Conservation (phyloP, 2,113 vertebrate species). For the Merops nubicus region DNA sequence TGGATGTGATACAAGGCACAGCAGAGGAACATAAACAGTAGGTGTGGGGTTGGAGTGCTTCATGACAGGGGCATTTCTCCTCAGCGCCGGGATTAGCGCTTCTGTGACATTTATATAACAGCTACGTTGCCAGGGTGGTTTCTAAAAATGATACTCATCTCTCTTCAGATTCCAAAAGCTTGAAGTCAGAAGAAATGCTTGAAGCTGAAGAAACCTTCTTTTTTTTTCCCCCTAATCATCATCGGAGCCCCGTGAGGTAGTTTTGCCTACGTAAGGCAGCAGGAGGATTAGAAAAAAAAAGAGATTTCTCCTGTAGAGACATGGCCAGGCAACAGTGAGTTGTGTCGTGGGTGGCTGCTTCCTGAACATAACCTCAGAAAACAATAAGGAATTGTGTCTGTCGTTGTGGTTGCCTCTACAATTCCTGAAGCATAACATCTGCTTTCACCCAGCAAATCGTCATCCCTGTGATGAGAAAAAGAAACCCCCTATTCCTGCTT, state of each 20-base stretch:
- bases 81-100: neutral
- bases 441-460: neutral
- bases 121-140: conserved; percentile 1
- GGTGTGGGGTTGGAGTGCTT: neutral
- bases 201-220: neutral
- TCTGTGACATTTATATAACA: neutral
- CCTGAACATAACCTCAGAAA: neutral
- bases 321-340: neutral
- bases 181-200: neutral
- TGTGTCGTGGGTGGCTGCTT: neutral
- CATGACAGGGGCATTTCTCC: conserved; percentile 32
- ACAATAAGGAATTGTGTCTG: neutral
- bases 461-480: neutral
- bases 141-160: conserved; percentile 20
- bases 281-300: neutral
- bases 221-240: neutral
- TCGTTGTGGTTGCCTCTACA: neutral
- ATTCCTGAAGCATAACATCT: neutral
- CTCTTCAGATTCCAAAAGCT: conserved; percentile 1
- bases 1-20: neutral
- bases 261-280: neutral
- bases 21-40: neutral
- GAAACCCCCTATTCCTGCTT: accelerated
- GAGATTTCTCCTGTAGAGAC: neutral
- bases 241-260: neutral